Evolutionary conservation across 1,140 invertebrate genomes (phyloP).

Genomic region (Gonioctena quinquepunctata): DNA sequence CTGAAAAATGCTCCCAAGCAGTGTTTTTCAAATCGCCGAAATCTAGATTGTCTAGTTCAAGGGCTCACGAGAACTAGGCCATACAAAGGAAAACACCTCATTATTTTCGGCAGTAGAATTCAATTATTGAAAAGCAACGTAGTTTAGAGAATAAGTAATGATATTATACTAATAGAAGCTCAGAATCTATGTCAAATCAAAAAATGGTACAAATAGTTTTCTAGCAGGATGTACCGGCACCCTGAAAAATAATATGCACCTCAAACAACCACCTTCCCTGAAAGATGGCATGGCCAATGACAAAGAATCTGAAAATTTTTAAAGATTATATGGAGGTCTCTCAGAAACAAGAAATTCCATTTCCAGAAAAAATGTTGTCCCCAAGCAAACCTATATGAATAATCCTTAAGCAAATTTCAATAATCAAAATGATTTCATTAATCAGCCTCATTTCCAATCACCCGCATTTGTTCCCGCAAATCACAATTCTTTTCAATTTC

Average conservation of each 20-base stretch:
- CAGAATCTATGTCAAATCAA: neutral
- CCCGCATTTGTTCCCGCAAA: too few relatives aligned
- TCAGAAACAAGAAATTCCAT: neutral
- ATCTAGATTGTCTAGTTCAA: slow-evolving; percentile 13
- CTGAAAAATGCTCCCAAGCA: slow-evolving; percentile 10
- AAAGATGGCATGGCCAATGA: neutral
- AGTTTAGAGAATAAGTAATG: neutral
- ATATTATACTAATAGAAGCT: neutral
- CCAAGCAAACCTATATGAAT: too few relatives aligned
- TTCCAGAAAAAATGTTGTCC: neutral
- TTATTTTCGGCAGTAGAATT: slow-evolving; percentile 12
- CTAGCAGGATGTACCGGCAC: neutral
- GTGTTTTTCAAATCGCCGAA: slow-evolving; percentile 12
- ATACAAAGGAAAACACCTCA: neutral
- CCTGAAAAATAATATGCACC: neutral
- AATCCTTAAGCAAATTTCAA: too few relatives aligned
- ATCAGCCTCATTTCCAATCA: too few relatives aligned
- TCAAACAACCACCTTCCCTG: neutral
- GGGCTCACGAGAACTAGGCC: slow-evolving; percentile 5
- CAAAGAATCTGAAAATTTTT: neutral
- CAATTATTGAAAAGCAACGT: slow-evolving; percentile 4
- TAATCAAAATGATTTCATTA: too few relatives aligned
- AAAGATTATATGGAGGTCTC: neutral
- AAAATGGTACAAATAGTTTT: neutral
- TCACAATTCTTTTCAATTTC: too few relatives aligned